phyloP scores from a whole-genome alignment of 2,888 invertebrate genomes.

The Andrena camellia region DNA sequence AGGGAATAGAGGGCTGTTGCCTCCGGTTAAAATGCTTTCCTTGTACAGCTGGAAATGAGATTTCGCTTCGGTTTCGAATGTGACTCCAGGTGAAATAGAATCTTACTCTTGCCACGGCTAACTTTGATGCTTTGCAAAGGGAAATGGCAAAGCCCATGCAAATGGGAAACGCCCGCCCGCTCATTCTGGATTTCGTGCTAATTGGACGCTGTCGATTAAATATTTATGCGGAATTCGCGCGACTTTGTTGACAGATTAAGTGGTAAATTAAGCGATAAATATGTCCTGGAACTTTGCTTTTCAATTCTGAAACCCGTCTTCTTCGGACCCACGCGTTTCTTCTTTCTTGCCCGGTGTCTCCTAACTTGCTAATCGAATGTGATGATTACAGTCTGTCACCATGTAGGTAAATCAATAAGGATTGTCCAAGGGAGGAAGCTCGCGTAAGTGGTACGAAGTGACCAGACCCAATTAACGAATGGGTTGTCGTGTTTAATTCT shows the following conservation, averaged over 20 bases:
- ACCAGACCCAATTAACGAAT: slow-evolving; percentile 15
- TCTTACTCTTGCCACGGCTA: slow-evolving; percentile 3
- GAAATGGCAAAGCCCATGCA: not conserved
- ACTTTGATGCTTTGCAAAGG: slow-evolving; percentile 5
- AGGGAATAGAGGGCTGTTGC: not conserved
- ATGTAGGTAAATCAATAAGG: not conserved
- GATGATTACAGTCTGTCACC: not conserved
- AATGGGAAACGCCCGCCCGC: not conserved
- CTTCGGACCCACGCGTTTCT: too few species aligned
- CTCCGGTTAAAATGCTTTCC: not conserved
- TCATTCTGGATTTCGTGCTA: slow-evolving; percentile 6
- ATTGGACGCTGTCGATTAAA: slow-evolving; percentile 3
- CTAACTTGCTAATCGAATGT: not conserved
- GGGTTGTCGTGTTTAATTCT: slow-evolving; percentile 6
- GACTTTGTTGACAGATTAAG: not conserved
- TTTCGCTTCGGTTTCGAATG: not conserved
- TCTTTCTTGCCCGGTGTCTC: not conserved
- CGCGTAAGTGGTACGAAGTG: not conserved
- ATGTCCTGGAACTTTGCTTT: too few species aligned
- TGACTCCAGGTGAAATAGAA: not conserved
- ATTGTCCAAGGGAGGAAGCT: not conserved
- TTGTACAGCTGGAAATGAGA: not conserved
- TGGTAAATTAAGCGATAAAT: not conserved
- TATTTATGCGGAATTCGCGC: not conserved
- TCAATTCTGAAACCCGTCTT: too few species aligned